A percentile compares a stretch with the other conserved stretches of the same genome.
Conservation (phyloP, 2,113 vertebrate genomes). For the Cephalopterus ornatus region DNA sequence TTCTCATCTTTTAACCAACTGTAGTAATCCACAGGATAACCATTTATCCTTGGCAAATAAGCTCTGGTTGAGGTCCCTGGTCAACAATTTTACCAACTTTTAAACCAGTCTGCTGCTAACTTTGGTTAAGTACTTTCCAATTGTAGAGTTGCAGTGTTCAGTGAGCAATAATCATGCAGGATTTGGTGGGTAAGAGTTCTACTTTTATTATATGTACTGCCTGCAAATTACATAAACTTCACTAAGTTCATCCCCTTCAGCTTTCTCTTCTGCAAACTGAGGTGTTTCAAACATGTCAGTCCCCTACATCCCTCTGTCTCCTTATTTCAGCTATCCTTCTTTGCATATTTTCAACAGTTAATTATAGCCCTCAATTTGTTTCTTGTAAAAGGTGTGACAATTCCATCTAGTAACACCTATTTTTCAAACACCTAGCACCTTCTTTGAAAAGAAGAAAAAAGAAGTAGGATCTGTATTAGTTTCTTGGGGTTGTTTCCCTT, state of each 20-base stretch:
- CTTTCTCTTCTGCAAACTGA: neutral
- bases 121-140: neutral
- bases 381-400: neutral
- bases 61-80: neutral
- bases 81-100: neutral
- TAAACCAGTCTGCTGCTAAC: neutral
- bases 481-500: neutral
- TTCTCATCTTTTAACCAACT: neutral
- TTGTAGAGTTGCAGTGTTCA: neutral
- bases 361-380: neutral
- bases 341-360: neutral
- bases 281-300: neutral
- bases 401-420: neutral
- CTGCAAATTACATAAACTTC: neutral
- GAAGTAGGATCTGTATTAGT: neutral
- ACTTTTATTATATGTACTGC: neutral
- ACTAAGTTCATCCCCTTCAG: neutral
- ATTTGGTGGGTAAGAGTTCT: neutral
- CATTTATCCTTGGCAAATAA: neutral
- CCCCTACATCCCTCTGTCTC: neutral
- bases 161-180: neutral
- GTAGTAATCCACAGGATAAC: neutral
- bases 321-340: neutral
- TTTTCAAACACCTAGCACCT: neutral
- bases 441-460: neutral